phyloP scores from a whole-genome alignment of 2,113 vertebrate genomes.

The Protobothrops flavoviridis region DNA sequence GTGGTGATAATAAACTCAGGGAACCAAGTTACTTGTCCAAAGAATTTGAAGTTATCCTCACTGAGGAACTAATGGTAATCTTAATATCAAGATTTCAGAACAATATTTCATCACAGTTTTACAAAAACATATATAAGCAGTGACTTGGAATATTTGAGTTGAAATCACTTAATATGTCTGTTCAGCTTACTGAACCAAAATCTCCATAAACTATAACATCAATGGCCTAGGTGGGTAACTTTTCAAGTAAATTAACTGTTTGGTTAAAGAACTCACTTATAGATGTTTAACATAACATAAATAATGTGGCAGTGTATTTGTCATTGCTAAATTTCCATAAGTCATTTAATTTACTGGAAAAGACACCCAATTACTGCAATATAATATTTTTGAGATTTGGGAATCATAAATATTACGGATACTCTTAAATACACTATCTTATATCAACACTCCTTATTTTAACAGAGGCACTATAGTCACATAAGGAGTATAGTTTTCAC shows the following conservation, averaged over 20 bases:
- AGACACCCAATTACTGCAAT: not conserved
- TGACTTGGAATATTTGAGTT: not conserved
- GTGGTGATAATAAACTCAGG: constrained; percentile 77
- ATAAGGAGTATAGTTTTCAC: not conserved
- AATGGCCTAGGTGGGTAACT: not conserved
- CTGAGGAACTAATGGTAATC: constrained; percentile 83
- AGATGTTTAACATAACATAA: not conserved
- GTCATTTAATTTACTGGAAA: not conserved
- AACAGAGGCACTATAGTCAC: not conserved
- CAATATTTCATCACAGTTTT: not conserved
- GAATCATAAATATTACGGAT: not conserved
- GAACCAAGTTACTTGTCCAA: constrained; percentile 78
- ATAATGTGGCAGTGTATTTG: not conserved
- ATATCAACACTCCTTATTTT: not conserved
- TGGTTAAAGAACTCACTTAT: not conserved
- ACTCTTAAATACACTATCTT: not conserved
- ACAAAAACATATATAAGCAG: not conserved
- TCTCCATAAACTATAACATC: not conserved
- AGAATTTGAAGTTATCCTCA: constrained; percentile 86
- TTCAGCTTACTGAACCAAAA: not conserved
- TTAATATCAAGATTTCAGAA: constrained; percentile 11
- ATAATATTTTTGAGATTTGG: not conserved
- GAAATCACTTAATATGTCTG: not conserved
- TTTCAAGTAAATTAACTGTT: not conserved
- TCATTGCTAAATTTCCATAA: not conserved